Conservation (phyloP, 2,888 invertebrate genomes). For the Pristionchus mayeri region DNA sequence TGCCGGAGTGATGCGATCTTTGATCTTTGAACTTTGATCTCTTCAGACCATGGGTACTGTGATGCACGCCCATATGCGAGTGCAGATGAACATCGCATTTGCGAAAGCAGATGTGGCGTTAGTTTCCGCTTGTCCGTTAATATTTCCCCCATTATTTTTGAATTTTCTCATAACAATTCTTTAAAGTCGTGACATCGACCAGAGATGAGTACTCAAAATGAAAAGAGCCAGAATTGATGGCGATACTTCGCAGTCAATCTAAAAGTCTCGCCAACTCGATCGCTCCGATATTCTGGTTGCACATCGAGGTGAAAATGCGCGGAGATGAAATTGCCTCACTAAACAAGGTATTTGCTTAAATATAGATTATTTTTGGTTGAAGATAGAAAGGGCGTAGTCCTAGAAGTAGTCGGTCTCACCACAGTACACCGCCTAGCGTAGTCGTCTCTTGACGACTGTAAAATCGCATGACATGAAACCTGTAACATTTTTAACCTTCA, state of each 20-base stretch:
- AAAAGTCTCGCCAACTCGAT: not conserved
- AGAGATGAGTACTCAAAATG: no score
- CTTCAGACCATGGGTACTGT: not conserved
- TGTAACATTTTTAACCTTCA: not conserved
- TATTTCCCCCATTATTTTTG: not conserved
- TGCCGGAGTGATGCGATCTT: no score
- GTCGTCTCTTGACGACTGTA: no score
- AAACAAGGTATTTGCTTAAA: no score
- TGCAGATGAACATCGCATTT: not conserved
- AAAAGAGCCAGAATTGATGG: no score
- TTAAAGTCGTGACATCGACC: no score
- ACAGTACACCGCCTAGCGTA: no score
- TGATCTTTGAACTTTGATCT: not conserved
- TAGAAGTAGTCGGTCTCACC: not conserved
- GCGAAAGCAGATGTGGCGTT: not conserved
- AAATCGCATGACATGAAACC: no score
- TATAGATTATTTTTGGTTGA: no score
- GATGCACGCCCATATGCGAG: not conserved
- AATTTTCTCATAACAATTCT: not conserved
- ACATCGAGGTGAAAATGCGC: not conserved
- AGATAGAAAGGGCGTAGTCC: no score
- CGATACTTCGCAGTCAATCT: not conserved
- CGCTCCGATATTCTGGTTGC: not conserved
- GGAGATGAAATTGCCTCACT: not conserved
- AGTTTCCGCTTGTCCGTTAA: not conserved